These are phyloP conservation scores for Actenoides hombroni DNA, from an alignment of 2,113 vertebrate species.

Conservation along the genomic window DNA sequence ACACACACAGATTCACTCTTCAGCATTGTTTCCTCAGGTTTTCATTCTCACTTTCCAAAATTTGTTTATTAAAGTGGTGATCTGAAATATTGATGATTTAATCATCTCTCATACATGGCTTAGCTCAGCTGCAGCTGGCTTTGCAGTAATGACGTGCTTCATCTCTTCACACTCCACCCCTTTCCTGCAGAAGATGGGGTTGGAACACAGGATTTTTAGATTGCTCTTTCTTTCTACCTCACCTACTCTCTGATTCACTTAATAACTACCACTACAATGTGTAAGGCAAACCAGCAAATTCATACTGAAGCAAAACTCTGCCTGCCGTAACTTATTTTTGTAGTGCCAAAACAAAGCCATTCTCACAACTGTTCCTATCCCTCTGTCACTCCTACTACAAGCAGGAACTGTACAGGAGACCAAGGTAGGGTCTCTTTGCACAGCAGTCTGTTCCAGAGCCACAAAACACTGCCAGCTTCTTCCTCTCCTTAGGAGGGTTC, in stretches of 20 bases:
- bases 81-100: conserved; percentile 32
- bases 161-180: neutral
- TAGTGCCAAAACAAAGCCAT: neutral
- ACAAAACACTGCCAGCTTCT: neutral
- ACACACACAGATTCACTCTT: neutral
- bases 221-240: neutral
- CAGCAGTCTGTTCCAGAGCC: neutral
- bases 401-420: neutral
- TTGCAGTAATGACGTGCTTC: neutral
- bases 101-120: neutral
- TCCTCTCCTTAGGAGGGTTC: neutral
- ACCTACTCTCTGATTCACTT: neutral
- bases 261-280: neutral
- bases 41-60: neutral
- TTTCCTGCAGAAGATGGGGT: neutral
- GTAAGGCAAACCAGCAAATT: neutral
- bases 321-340: neutral
- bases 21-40: neutral
- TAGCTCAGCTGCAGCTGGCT: neutral
- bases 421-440: neutral
- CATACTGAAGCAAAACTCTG: neutral
- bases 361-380: neutral
- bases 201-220: neutral
- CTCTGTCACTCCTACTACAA: neutral
- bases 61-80: conserved; percentile 18